Percentiles rank a stretch among this genome's conserved stretches.
These are phyloP conservation scores for Coenonympha glycerion DNA, from an alignment of 2,888 invertebrate species.

Conservation along the genomic window DNA sequence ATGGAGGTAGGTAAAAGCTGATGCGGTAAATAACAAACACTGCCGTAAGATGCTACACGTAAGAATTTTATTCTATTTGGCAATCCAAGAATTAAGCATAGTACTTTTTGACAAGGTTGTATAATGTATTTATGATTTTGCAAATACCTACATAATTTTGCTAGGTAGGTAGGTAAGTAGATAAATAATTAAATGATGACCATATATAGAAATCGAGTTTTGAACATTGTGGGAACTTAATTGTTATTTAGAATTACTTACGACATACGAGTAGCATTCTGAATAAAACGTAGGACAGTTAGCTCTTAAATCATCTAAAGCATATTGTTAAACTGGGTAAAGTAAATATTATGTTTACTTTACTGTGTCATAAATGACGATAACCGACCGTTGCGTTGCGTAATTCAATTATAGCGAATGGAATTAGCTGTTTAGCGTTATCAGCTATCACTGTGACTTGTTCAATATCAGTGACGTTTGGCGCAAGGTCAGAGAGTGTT, in stretches of 20 bases:
- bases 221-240: too few species aligned
- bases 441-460: constrained; percentile 11
- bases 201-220: too few species aligned
- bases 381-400: constrained; percentile 4
- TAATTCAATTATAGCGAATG: constrained; percentile 10
- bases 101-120: not conserved
- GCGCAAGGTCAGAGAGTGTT: not conserved
- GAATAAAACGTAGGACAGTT: too few species aligned
- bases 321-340: too few species aligned
- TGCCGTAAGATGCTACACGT: constrained; percentile 1
- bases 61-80: not conserved
- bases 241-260: too few species aligned
- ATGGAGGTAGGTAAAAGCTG: constrained; percentile 5
- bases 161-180: too few species aligned
- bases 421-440: constrained; percentile 10
- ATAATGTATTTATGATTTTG: too few species aligned
- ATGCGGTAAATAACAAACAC: constrained; percentile 6
- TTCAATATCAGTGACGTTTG: constrained; percentile 7
- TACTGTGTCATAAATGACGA: not conserved
- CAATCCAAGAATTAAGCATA: not conserved
- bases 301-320: too few species aligned
- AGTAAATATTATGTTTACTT: not conserved
- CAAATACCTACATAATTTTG: too few species aligned
- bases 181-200: too few species aligned
- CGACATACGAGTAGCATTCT: too few species aligned